Evolutionary conservation across 1,140 invertebrate genomes (phyloP), one percentile per base, ranked within the genome.

Genomic region (Ganaspis sp.): DNA sequence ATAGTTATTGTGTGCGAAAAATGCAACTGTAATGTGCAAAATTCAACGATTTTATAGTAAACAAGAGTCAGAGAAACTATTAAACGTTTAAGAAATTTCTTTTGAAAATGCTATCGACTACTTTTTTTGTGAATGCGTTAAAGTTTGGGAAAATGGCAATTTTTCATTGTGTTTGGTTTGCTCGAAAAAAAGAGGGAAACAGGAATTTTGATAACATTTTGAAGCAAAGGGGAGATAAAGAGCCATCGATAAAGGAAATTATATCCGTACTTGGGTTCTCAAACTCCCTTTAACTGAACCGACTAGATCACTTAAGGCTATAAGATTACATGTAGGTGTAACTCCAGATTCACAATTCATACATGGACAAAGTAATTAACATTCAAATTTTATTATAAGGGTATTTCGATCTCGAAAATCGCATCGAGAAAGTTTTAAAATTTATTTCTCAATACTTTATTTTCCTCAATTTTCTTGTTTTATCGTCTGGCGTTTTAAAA

Each of bases 301-400:
- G n/a, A 49, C 45, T 49, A 49, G 45, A 49, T 49, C 45, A 49
- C 45, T 49, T 49, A 49, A 49, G 45, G 45, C 45, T 49, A 49
- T 49, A 49, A 49, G n/a, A 49, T 49, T 49, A 49, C 45, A 15
- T 49, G 17, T 34, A 34, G 29, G 29, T 34, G 29, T 34, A 34
- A 34, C 6, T 34, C 29, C 6, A 34, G 29, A 3, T 34, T 6
- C 29, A 34, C 29, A 49, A 49, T 49, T 49, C 15, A 17, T 49
- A n/a, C 6, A 1, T 49, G 45, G 6, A 34, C 29, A 34, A 34
- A 34, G 29, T 34, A 34, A 34, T 34, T 34, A 2, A 3, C 29
- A 34, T 34, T 34, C 2, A 34, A 34, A 34, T 34, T 34, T 34
- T 34, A 2, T 34, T 3, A 34, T 34, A 34, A 34, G n/a, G n/a